phyloP scores from a whole-genome alignment of 2,113 vertebrate genomes.

The Motacilla tschutschensis region DNA sequence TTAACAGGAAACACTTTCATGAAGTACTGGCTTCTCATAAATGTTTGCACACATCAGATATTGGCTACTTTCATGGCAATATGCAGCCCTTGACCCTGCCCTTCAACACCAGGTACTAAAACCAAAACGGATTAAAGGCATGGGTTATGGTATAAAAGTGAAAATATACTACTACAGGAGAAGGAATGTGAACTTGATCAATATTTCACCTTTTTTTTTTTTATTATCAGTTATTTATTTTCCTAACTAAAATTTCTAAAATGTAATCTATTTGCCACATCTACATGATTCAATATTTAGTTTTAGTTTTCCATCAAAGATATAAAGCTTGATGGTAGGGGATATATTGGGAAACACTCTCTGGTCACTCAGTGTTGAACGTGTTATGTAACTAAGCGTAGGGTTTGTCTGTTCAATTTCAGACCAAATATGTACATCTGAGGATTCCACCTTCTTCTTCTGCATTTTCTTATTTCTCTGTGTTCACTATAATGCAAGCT shows the following conservation, averaged over 20 bases:
- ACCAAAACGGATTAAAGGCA: background rate
- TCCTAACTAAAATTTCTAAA: background rate
- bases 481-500: background rate
- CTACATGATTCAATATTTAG: fast-evolving
- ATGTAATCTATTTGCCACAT: background rate
- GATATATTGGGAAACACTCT: background rate
- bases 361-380: background rate
- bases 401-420: background rate
- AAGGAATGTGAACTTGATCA: background rate
- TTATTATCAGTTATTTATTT: background rate
- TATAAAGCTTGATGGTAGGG: background rate
- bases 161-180: background rate
- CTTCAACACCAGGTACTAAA: background rate
- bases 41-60: background rate
- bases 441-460: background rate
- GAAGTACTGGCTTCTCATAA: background rate
- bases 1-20: background rate
- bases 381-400: background rate
- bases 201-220: background rate
- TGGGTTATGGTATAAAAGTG: background rate
- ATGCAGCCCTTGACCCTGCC: background rate
- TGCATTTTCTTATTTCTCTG: background rate
- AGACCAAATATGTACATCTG: background rate
- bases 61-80: background rate
- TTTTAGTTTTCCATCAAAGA: background rate